Base-by-base conservation (phyloP, 2,797 vertebrate species). In the Myotis findleyi region DNA sequence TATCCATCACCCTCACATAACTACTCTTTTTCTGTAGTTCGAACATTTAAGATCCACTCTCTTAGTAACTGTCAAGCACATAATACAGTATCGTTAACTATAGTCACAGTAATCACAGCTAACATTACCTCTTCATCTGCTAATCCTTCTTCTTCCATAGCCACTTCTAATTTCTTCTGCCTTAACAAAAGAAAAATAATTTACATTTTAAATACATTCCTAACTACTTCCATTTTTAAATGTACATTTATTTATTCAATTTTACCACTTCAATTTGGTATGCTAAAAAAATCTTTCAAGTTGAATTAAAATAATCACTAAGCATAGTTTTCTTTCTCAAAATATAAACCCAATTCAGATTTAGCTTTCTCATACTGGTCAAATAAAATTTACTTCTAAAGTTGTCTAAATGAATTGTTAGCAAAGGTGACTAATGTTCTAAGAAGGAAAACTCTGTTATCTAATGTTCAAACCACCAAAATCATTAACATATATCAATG, bases 151-250 rank as follows among this genome's bases (percentile, higher is more conserved):
- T 99, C 99, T 49, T 99, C 99, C 99, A 99, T 99, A 92, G 98
- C 99, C 94, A 99, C 99, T 98, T 99, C 99, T 91, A 99, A 98
- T 97, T 99, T 99, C 98, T 99, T 99, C 98, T 99, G 99, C 98
- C 99, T 99, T 97, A 44, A 89, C 68, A 94, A 85, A 49, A 47
- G 17, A 96, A 66, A 95, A 10, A 93, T 38, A 85, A 93, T 69
- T 75, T 80, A 79, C 76, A 82, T 81, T 97, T 85, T 87, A 94
- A 93, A 23, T 81, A 84, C 7, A 14, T 66, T 71, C 72, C 76
- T 93, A 87, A 93, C 30, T 91, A 94, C 55, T 87, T 13, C 38
- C 57, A 79, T n/a, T 80, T 68, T 89, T 53, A 97, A 95, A 87
- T 68, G 68, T 3, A 68, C 47, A 86, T 55, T 91, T 82, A 88